phyloP scores from a whole-genome alignment of 2,888 invertebrate species.

The Hirtodrosophila histrioides region DNA sequence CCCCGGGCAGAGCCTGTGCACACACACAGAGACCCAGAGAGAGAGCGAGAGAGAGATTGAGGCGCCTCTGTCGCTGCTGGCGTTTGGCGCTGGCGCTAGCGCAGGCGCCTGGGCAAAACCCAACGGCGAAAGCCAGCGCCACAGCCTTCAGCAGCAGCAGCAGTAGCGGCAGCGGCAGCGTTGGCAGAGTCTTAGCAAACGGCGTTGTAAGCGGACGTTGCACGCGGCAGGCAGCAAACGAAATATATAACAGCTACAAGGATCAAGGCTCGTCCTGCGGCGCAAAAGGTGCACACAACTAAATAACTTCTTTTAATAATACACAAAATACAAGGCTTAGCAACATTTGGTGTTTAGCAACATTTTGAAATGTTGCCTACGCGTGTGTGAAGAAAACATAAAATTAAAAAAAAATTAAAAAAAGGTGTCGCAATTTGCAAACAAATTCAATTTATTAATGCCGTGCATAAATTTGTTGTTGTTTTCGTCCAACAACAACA shows the following conservation, averaged over 20 bases:
- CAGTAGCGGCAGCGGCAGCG: conserved; percentile 21
- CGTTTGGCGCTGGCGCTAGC: conserved; percentile 36
- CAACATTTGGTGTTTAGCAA: conserved; percentile 14
- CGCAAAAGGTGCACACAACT: conserved; percentile 54
- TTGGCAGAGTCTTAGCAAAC: conserved; percentile 72
- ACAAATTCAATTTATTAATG: conserved; percentile 64
- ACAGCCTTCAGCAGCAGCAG: conserved; percentile 31
- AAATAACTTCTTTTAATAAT: conserved; percentile 29
- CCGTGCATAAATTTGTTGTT: conserved; percentile 19
- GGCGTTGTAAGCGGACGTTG: conserved; percentile 72
- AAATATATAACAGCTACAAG: conserved; percentile 7
- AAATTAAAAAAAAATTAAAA: conserved; percentile 36
- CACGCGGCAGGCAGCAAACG: conserved; percentile 40
- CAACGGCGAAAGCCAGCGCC: conserved; percentile 36
- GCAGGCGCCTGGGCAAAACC: conserved; percentile 55
- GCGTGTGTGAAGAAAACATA: conserved; percentile 19
- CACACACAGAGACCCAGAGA: conserved; percentile 18
- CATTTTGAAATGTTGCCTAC: conserved; percentile 9
- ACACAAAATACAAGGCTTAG: conserved; percentile 13
- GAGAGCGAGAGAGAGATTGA: conserved; percentile 14
- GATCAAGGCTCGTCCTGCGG: conserved; percentile 10
- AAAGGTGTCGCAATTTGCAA: conserved; percentile 67
- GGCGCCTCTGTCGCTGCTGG: conserved; percentile 8
- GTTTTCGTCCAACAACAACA: conserved; percentile 37
- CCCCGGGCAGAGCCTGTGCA: conserved; percentile 74